Base-by-base conservation (phyloP, 2,113 vertebrate genomes). In the Oxyruncus cristatus region DNA sequence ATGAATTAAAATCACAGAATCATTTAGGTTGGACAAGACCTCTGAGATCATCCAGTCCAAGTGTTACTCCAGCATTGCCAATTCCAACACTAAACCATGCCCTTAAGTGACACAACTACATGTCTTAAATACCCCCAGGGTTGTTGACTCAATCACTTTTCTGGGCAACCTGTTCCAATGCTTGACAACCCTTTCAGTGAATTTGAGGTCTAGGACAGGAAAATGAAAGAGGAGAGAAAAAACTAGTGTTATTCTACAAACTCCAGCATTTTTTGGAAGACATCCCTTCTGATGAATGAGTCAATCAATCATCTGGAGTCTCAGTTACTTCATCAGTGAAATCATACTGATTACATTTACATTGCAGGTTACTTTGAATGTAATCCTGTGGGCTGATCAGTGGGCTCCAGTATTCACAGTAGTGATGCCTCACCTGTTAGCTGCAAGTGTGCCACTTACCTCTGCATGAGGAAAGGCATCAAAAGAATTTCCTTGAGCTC, bases 11-110 rank as follows among this genome's bases (percentile, higher is more conserved):
- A 46, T 37, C 10, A 58, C 27, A 44, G 27, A 42, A 50, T 59
- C 0, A 0, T 52, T 67, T 44, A 3, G 7, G 50, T 46, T 46
- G 28, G 37, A 28, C 11, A 46, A 59, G 23, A n/a, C 8, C 5
- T 59, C 61, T 46, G 11, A 46, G 33, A 52, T 50, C 8, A 66
- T 59, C 33, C 32, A 80, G 32, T 55, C 24, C 16, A 72, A 22
- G 16, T 28, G 32, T 32, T 9, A 71, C 28, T 11, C 27, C 56
- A 63, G 16, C 13, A 18, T 28, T 47, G 28, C 47, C 28, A 88
- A 49, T 24, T 15, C 21, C 37, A 37, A 5, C 27, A 52, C 28
- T 33, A 23, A 23, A 44, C 26, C 33, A 28, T 14, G 23, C 14
- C 37, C 23, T 52, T 59, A 16, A 74, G 44, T 67, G 52, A 28